Conservation (phyloP, 2,113 vertebrate genomes). For the Phyllostomus discolor region DNA sequence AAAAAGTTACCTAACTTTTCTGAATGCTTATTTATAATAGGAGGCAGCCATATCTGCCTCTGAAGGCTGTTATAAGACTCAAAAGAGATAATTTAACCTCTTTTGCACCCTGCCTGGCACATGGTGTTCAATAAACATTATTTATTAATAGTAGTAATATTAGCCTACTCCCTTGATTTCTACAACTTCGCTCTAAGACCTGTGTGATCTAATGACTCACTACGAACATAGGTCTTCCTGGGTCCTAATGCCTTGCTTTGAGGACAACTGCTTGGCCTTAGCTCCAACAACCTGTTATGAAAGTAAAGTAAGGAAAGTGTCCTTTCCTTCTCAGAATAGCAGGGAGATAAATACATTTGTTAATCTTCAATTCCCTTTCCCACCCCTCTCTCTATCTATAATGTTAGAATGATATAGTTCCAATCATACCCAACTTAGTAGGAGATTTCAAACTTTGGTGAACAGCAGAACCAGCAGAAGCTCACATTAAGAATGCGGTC, state of each 20-base stretch:
- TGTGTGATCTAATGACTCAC: neutral
- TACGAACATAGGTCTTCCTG: neutral
- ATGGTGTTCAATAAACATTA: neutral
- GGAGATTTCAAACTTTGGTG: neutral
- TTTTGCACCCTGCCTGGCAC: neutral
- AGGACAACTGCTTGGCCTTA: neutral
- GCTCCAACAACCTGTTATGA: neutral
- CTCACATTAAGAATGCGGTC: neutral
- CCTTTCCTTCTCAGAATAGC: neutral
- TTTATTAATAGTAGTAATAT: neutral
- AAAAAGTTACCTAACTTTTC: neutral
- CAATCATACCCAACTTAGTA: neutral
- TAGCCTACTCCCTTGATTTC: neutral
- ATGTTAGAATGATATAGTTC: neutral
- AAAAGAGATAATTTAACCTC: neutral
- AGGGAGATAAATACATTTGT: neutral
- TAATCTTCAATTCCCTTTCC: neutral
- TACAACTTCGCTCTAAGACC: neutral
- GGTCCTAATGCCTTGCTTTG: neutral
- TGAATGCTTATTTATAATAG: conserved; percentile 1
- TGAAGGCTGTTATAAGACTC: neutral
- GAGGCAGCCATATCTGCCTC: neutral
- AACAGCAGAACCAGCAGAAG: neutral
- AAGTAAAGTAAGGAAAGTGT: neutral
- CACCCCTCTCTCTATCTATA: neutral